Percentiles rank a stretch among this genome's conserved stretches.
Evolutionary conservation across 1,140 invertebrate species (phyloP).

Genomic region (Apocrypta bakeri): DNA sequence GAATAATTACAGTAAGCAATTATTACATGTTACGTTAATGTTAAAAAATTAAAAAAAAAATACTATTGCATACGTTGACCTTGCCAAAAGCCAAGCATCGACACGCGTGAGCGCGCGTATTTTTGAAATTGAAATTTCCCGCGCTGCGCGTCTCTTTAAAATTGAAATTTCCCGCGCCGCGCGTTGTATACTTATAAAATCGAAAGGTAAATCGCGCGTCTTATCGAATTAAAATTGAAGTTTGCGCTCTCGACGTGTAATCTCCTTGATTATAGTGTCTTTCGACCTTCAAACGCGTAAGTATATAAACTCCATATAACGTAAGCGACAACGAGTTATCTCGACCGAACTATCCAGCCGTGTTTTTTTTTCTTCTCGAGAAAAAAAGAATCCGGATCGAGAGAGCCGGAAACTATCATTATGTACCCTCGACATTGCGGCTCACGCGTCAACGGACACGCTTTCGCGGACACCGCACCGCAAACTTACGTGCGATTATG

Average conservation of each 20-base stretch:
- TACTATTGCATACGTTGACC: too few species aligned
- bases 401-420: background rate
- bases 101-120: too few species aligned
- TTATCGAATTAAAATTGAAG: background rate
- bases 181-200: background rate
- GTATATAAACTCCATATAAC: too few species aligned
- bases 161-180: background rate
- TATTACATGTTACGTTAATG: too few species aligned
- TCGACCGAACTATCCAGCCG: too few species aligned
- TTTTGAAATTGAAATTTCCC: too few species aligned
- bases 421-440: background rate
- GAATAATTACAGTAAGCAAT: background rate
- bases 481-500: background rate
- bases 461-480: background rate
- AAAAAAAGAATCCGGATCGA: background rate
- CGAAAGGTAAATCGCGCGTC: background rate
- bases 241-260: background rate
- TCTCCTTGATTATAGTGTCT: background rate
- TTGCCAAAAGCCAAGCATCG: too few species aligned
- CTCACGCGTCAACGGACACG: background rate
- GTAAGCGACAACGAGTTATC: too few species aligned
- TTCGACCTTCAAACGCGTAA: too few species aligned
- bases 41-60: too few species aligned
- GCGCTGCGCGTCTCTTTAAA: background rate
- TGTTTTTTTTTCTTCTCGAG: background rate